Evolutionary conservation across 2,888 invertebrate genomes (phyloP), one percentile per base, ranked within the genome.

Genomic region (Sepioteuthis lessoniana): DNA sequence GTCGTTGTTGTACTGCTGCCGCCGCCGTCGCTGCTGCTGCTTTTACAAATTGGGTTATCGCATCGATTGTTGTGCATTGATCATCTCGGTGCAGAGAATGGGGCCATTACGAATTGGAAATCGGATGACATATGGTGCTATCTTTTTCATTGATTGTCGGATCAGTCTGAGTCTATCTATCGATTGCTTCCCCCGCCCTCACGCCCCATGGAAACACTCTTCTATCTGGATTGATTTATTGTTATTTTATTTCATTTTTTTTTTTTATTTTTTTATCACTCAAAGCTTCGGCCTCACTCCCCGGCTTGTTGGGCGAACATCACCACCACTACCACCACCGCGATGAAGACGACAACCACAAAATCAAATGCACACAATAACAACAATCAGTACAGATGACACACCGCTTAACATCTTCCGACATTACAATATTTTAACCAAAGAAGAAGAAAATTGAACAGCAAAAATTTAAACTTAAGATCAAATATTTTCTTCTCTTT

Each of bases 21-120:
- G 60, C 60, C 31, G 60, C 60, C 31, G 60, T 31, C 25, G 60
- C 76, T 76, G 76, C 76, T 76, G 76, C 76, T 76, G 76, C 76
- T 76, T 76, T 76, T 94, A 95, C 95, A 95, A 95, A 95, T 95
- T 95, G 95, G 94, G 95, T 95, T 95, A 95, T 93, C 76, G 50
- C 37, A 94, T 94, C 93, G 94, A 94, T 94, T 94, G 60, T 35
- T 25, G 3, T 37, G 28, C 91, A 94, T 94, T 91, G 94, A 94
- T 94, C 93, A 38, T 10, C 38, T n/a, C 60, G 35, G 38, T 50
- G 60, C 46, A 35, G 90, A 47, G 76, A 94, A 94, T 94, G 94
- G 94, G 50, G 47, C 91, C 94, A 94, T 94, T 94, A 94, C 91
- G 38, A 94, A 94, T 94, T 94, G 90, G 94, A 94, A 94, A 94